phyloP scores from a whole-genome alignment of 2,797 vertebrate genomes.

The Lophura swinhoii region DNA sequence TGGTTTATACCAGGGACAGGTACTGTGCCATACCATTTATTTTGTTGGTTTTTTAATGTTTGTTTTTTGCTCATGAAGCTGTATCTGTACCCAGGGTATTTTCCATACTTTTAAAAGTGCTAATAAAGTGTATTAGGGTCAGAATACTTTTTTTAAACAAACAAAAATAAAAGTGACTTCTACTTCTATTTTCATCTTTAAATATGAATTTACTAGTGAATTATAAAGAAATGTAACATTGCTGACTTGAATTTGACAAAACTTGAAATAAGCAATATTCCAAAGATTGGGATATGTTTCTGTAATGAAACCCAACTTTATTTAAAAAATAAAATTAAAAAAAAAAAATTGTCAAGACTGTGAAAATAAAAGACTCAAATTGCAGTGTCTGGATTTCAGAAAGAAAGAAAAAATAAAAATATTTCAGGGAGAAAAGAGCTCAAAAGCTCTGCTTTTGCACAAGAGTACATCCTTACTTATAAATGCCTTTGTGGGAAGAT shows the following conservation, averaged over 20 bases:
- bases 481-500: not conserved
- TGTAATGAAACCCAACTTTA: not conserved
- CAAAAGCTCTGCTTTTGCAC: not conserved
- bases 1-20: slow-evolving; percentile 98
- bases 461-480: not conserved
- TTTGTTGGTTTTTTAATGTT: not conserved
- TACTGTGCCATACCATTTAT: slow-evolving; percentile 70
- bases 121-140: not conserved
- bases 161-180: not conserved
- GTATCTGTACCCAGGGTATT: not conserved
- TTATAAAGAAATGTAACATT: not conserved
- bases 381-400: not conserved
- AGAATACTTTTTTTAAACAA: not conserved
- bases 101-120: not conserved
- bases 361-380: not conserved
- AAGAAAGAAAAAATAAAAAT: not conserved
- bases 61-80: not conserved
- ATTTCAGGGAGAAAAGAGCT: not conserved
- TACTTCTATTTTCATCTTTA: not conserved
- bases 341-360: not conserved
- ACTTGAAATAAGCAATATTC: not conserved
- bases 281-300: not conserved
- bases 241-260: not conserved
- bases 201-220: not conserved
- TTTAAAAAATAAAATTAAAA: too few relatives aligned